A percentile compares a stretch with the other conserved stretches of the same genome.
Conservation (phyloP, 2,888 invertebrate species). For the Ectemnius lituratus region DNA sequence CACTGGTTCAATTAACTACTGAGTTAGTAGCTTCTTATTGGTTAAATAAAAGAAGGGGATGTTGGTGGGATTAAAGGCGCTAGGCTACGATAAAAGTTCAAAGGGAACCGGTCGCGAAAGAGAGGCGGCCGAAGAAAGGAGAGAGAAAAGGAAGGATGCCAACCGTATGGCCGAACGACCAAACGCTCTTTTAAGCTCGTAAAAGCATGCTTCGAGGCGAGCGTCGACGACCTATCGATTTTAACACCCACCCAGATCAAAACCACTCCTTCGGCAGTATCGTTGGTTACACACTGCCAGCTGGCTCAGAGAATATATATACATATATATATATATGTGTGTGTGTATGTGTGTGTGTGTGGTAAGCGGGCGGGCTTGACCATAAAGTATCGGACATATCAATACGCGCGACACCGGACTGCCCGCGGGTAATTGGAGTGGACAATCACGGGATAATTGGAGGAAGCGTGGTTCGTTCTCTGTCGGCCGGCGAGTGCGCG, state of each 20-base stretch:
- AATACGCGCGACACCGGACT: constrained; percentile 1
- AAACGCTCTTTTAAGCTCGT: constrained; percentile 31
- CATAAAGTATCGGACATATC: constrained; percentile 4
- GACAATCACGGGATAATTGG: constrained; percentile 6
- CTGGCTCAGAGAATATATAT: neutral
- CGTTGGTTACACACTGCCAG: neutral
- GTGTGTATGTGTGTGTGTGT: neutral
- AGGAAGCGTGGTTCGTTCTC: neutral
- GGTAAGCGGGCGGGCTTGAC: neutral
- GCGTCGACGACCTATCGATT: constrained; percentile 33
- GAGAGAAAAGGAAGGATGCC: neutral
- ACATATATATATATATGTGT: too few relatives aligned
- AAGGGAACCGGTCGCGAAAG: constrained; percentile 43
- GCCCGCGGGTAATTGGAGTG: constrained; percentile 4
- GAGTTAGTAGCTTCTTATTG: too few relatives aligned
- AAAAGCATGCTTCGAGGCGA: constrained; percentile 2
- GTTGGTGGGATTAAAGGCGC: constrained; percentile 36
- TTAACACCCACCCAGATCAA: constrained; percentile 30
- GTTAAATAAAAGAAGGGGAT: too few relatives aligned
- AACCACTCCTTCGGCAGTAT: constrained; percentile 8
- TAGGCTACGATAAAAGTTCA: constrained; percentile 59
- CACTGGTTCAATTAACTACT: too few relatives aligned
- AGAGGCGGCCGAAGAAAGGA: too few relatives aligned
- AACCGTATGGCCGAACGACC: constrained; percentile 28
- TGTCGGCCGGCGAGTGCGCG: too few relatives aligned